A percentile compares a stretch with the other conserved stretches of the same genome.
These are phyloP conservation scores for Rhinoptilus africanus DNA, from an alignment of 2,113 vertebrate species.

Conservation along the genomic window DNA sequence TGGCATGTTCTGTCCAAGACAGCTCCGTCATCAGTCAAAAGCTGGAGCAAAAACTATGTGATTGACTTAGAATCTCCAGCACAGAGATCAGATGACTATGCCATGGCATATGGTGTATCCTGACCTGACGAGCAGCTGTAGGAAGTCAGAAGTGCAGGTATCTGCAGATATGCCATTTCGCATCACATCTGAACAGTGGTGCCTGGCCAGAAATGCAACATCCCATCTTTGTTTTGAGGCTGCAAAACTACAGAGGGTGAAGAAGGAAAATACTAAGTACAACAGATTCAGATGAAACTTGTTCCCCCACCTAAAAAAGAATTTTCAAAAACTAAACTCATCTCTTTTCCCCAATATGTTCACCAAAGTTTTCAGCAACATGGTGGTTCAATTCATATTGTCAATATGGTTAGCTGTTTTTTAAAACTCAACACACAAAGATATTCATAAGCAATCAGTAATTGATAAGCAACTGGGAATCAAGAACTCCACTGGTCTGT, in stretches of 20 bases:
- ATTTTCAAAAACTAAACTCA: neutral
- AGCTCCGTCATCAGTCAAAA: neutral
- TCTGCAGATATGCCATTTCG: slow-evolving; percentile 38
- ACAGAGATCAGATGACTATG: neutral
- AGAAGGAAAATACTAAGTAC: neutral
- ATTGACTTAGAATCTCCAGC: neutral
- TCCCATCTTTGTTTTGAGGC: neutral
- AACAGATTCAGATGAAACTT: neutral
- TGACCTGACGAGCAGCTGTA: neutral
- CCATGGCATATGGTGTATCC: neutral
- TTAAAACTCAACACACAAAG: neutral
- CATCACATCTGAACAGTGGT: neutral
- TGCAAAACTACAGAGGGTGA: neutral
- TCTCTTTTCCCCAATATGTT: neutral
- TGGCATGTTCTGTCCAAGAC: neutral
- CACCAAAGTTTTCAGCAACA: neutral
- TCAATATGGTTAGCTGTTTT: neutral
- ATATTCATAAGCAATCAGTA: neutral
- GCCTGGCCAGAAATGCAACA: neutral
- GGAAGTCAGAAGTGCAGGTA: slow-evolving; percentile 1
- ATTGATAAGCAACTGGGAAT: neutral
- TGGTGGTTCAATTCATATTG: neutral
- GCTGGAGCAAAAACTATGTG: accelerated
- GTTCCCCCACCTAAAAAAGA: neutral
- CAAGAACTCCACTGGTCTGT: neutral